A percentile compares a stretch with the other conserved stretches of the same genome.
phyloP scores from a whole-genome alignment of 2,113 vertebrate genomes.

The Nesogale talazaci region DNA sequence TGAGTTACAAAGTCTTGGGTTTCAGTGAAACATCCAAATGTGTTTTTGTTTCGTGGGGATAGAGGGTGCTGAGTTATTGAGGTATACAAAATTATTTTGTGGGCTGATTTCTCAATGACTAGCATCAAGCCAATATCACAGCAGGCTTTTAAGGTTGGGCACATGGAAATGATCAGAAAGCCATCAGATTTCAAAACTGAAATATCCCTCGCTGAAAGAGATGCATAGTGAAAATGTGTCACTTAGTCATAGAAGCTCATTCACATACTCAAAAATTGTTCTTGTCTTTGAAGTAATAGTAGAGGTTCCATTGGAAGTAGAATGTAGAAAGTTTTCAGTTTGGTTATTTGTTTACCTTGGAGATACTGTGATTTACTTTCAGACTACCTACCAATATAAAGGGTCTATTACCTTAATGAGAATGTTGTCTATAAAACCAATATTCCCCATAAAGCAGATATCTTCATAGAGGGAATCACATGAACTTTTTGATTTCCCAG shows the following conservation, averaged over 20 bases:
- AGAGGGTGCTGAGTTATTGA: conserved; percentile 5
- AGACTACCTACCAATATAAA: too few relatives aligned
- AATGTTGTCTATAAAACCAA: too few relatives aligned
- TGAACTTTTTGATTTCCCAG: too few relatives aligned
- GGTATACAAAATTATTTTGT: not conserved
- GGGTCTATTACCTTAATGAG: too few relatives aligned
- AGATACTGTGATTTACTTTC: too few relatives aligned
- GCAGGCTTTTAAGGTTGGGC: not conserved
- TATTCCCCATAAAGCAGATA: too few relatives aligned
- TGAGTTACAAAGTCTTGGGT: not conserved
- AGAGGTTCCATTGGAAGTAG: not conserved
- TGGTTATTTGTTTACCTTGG: not conserved
- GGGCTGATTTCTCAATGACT: not conserved
- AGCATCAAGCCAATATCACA: not conserved
- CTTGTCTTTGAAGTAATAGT: not conserved
- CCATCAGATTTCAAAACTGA: not conserved
- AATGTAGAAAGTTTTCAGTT: not conserved
- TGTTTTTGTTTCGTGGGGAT: conserved; percentile 26
- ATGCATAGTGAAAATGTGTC: not conserved
- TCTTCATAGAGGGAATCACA: too few relatives aligned
- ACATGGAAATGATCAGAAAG: not conserved
- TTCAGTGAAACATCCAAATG: conserved; percentile 29
- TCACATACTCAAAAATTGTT: not conserved
- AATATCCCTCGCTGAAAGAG: not conserved
- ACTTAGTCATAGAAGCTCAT: not conserved